These are phyloP conservation scores for Exephanes ischioxanthus DNA, from an alignment of 2,888 invertebrate species.

Conservation along the genomic window DNA sequence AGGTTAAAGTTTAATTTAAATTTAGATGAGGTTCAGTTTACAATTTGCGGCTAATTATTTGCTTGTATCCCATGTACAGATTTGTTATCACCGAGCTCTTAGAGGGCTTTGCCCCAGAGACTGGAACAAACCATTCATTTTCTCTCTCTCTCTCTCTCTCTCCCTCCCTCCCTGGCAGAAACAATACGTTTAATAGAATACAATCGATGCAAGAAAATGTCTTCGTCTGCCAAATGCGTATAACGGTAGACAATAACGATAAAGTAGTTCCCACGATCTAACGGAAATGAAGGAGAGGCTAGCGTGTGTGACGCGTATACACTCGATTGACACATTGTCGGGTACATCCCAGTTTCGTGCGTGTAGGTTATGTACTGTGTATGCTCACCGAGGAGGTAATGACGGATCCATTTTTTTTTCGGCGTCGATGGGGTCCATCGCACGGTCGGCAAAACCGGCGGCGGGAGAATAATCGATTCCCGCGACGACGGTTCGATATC, in stretches of 20 bases:
- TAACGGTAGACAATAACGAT: background rate
- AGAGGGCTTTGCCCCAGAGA: too few relatives aligned
- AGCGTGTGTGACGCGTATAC: background rate
- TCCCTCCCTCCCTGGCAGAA: too few relatives aligned
- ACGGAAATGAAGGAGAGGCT: constrained; percentile 16
- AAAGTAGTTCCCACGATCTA: background rate
- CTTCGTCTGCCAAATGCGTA: background rate
- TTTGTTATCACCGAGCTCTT: too few relatives aligned
- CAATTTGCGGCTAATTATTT: too few relatives aligned
- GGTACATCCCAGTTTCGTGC: background rate
- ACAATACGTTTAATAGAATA: too few relatives aligned
- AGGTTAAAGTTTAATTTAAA: too few relatives aligned
- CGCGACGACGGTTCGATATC: background rate
- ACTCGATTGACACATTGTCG: background rate
- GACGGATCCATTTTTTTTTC: constrained; percentile 91
- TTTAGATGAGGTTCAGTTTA: too few relatives aligned
- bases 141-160: too few relatives aligned
- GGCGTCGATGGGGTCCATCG: constrained; percentile 87
- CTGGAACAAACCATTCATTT: too few relatives aligned
- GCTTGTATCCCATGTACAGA: too few relatives aligned
- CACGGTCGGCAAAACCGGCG: constrained; percentile 56
- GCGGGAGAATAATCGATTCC: constrained; percentile 70
- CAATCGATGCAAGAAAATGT: background rate
- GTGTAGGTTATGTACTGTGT: background rate
- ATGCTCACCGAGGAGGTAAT: constrained; percentile 87